phyloP scores from a whole-genome alignment of 2,113 vertebrate genomes.

The Rhinopithecus roxellana region DNA sequence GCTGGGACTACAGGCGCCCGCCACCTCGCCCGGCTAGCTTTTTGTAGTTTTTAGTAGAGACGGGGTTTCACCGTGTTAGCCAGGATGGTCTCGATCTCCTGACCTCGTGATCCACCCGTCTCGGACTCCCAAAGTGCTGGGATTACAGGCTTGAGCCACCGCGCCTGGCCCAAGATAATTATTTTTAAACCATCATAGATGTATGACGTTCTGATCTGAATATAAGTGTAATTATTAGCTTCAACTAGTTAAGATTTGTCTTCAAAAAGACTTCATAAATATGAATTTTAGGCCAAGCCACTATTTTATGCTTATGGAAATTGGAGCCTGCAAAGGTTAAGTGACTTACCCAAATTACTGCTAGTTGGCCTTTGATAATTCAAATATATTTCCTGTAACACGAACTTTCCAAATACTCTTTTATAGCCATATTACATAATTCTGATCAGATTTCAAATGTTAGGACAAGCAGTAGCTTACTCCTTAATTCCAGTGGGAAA shows the following conservation, averaged over 20 bases:
- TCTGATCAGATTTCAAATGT: constrained; percentile 36
- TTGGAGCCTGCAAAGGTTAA: not conserved
- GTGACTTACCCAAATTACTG: not conserved
- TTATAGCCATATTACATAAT: not conserved
- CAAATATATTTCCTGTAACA: not conserved
- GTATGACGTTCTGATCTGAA: not conserved
- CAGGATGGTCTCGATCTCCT: too few species aligned
- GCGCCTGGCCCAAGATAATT: not conserved
- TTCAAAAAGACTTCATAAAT: not conserved
- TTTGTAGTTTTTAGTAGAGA: too few species aligned
- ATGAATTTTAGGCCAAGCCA: constrained; percentile 8
- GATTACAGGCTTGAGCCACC: too few species aligned
- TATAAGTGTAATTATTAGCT: not conserved
- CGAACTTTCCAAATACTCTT: not conserved
- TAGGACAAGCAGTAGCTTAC: not conserved
- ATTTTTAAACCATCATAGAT: constrained; percentile 2
- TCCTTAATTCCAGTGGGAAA: constrained; percentile 11
- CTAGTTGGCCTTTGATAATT: not conserved
- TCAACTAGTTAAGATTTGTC: not conserved
- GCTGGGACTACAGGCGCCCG: too few species aligned
- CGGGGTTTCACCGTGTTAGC: too few species aligned
- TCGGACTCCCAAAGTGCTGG: too few species aligned
- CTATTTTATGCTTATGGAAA: not conserved
- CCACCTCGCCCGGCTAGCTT: too few species aligned
- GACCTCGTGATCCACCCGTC: too few species aligned